Conservation (phyloP, 64 coral and sea anemone genomes). For the Acropora yongei region DNA sequence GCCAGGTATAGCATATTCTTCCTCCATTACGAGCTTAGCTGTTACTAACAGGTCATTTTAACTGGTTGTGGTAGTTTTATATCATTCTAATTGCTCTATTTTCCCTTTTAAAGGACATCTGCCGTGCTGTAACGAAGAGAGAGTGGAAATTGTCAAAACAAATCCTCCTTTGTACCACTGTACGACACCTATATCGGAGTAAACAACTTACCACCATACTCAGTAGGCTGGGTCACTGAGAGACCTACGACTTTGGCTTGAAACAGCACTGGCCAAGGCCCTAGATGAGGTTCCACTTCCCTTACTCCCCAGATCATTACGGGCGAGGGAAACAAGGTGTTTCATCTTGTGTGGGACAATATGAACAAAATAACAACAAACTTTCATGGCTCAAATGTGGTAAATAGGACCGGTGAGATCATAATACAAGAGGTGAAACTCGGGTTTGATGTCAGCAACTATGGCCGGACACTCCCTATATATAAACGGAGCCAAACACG, state of each 20-base stretch:
- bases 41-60: no score
- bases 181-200: conserved; percentile 43
- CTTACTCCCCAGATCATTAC: conserved; percentile 58
- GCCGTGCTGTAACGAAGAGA: conserved; percentile 18
- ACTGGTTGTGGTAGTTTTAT: no score
- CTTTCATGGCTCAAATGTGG: background rate
- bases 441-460: background rate
- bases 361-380: conserved; percentile 24
- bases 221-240: conserved; percentile 45
- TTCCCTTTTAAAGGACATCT: no score
- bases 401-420: no score
- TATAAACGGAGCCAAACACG: conserved; percentile 29
- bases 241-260: conserved; percentile 59
- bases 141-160: conserved; percentile 48
- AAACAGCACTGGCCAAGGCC: conserved; percentile 61
- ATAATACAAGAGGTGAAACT: no score
- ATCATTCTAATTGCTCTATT: no score
- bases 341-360: conserved; percentile 73
- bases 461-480: conserved; percentile 27
- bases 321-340: conserved; percentile 42
- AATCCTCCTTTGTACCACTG: conserved; percentile 40
- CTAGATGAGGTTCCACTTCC: conserved; percentile 61
- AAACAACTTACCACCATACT: conserved; percentile 51
- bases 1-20: no score
- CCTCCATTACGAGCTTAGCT: no score